Percentiles rank a stretch among this genome's conserved stretches.
These are phyloP conservation scores for Pangasius krempfi DNA, from an alignment of 2,797 vertebrate genomes.

Conservation along the genomic window DNA sequence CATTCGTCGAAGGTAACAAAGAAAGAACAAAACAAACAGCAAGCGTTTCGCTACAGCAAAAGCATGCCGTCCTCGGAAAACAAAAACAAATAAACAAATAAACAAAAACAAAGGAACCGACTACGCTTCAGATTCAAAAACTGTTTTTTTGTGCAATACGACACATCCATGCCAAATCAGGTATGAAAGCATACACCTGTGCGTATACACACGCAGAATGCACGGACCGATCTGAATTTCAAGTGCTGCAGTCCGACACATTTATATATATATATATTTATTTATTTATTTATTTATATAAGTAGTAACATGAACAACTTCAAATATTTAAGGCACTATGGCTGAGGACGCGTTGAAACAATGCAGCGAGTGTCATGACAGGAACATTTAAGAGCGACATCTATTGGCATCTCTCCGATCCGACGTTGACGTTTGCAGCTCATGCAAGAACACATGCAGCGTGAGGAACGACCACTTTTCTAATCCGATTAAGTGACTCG, in stretches of 20 bases:
- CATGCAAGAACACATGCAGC: conserved; percentile 99
- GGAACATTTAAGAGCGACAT: conserved; percentile 92
- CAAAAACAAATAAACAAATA: conserved; percentile 49
- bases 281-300: conserved; percentile 84
- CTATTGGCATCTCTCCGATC: conserved; percentile 82
- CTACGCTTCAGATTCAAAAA: conserved; percentile 80
- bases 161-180: conserved; percentile 77
- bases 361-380: conserved; percentile 97
- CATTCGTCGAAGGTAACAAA: conserved; percentile 72
- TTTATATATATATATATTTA: background rate
- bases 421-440: conserved; percentile 76
- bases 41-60: conserved; percentile 86
- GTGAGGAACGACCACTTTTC: conserved; percentile 89
- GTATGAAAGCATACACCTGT: conserved; percentile 75
- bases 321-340: conserved; percentile 99
- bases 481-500: conserved; percentile 85
- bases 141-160: conserved; percentile 77
- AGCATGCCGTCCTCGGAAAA: conserved; percentile 80
- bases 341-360: conserved; percentile 94
- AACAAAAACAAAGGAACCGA: conserved; percentile 58
- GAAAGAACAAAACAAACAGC: conserved; percentile 72
- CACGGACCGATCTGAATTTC: conserved; percentile 92
- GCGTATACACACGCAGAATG: conserved; percentile 78
- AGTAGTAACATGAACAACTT: conserved; percentile 99
- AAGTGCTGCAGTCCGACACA: conserved; percentile 99